These are phyloP conservation scores for Punctoribates punctum DNA, from an alignment of 2,888 invertebrate genomes.

Conservation along the genomic window DNA sequence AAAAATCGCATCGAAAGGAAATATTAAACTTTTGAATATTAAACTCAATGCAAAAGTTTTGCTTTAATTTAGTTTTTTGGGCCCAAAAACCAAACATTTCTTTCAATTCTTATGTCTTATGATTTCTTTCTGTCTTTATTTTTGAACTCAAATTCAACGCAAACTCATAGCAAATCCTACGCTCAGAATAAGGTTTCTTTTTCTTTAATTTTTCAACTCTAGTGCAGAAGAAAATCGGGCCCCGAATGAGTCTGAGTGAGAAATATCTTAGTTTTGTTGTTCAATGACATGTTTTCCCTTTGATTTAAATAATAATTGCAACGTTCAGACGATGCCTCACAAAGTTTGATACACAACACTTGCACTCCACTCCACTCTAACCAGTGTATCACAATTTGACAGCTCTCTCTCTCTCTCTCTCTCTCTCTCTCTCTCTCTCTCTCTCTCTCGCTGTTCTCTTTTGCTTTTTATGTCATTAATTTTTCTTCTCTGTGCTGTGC, in stretches of 20 bases:
- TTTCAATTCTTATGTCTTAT: neutral
- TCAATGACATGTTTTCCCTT: conserved; percentile 23
- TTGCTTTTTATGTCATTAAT: neutral
- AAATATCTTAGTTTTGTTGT: neutral
- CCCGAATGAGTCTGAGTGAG: neutral
- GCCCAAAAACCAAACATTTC: neutral
- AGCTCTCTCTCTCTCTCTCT: neutral
- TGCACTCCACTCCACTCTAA: neutral
- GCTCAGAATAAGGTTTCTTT: neutral
- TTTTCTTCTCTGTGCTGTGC: neutral
- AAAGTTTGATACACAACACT: neutral
- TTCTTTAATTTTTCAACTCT: neutral
- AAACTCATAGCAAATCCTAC: neutral
- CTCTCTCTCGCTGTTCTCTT: too few relatives aligned
- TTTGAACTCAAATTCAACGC: neutral
- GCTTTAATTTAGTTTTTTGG: neutral
- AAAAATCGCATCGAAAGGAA: conserved; percentile 23
- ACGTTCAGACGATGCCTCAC: neutral
- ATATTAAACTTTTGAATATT: too few relatives aligned
- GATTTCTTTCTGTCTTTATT: neutral
- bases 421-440: too few relatives aligned
- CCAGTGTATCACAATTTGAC: neutral
- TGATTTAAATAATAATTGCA: conserved; percentile 18
- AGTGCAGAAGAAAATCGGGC: neutral
- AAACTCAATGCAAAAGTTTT: conserved; percentile 12